phyloP scores from a whole-genome alignment of 2,113 vertebrate genomes.

The Gobio gobio region DNA sequence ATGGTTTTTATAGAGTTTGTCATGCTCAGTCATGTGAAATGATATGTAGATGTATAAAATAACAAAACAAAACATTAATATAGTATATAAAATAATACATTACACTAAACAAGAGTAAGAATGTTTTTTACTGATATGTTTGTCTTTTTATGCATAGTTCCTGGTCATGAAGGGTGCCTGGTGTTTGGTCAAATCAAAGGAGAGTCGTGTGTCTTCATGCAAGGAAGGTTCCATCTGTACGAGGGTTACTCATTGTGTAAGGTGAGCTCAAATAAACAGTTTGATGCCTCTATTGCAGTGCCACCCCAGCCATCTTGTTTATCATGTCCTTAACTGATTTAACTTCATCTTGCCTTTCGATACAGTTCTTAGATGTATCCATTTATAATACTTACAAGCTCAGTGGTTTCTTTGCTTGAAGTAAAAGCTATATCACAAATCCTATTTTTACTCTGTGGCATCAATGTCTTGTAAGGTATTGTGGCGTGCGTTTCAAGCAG shows the following conservation, averaged over 20 bases:
- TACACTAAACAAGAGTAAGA: background rate
- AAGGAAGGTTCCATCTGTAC: conserved; percentile 76
- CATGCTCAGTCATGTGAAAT: background rate
- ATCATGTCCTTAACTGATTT: background rate
- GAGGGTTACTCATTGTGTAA: conserved; percentile 76
- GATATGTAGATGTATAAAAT: no score
- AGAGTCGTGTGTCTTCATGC: conserved; percentile 76
- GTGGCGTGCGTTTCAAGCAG: background rate
- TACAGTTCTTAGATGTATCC: background rate
- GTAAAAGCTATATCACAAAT: background rate
- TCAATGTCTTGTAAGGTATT: background rate
- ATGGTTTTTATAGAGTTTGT: background rate
- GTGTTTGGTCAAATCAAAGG: conserved; percentile 73
- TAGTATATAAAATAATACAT: no score
- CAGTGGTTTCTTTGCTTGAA: background rate
- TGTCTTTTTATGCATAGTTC: conserved; percentile 59
- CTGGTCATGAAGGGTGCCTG: conserved; percentile 73
- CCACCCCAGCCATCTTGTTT: background rate
- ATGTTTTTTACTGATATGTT: background rate
- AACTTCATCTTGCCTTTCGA: background rate
- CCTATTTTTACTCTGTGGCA: background rate
- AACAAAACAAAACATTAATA: background rate
- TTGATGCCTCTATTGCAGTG: background rate
- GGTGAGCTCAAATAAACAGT: conserved; percentile 59
- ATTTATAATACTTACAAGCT: background rate